Conservation (phyloP, 2,797 vertebrate species). For the Ambastaia sidthimunki region DNA sequence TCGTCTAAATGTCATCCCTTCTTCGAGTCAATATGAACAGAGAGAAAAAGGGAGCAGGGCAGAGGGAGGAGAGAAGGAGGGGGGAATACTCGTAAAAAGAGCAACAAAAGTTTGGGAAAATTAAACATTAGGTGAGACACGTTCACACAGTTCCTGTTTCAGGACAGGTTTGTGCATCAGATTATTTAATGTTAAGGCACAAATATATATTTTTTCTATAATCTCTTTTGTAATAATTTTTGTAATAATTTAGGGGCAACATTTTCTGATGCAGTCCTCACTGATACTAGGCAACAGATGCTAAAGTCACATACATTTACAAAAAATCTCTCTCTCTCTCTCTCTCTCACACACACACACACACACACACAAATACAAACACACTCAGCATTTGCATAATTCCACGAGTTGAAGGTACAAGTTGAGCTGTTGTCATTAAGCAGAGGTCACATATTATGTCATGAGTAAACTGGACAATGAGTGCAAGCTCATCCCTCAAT, state of each 20-base stretch:
- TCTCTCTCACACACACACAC: conserved; percentile 2
- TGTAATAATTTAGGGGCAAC: conserved; percentile 59
- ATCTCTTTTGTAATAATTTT: no score
- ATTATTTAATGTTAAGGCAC: conserved; percentile 53
- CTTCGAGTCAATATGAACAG: conserved; percentile 81
- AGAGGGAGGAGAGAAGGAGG: conserved; percentile 61
- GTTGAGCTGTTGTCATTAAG: conserved; percentile 31
- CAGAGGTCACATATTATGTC: conserved; percentile 59
- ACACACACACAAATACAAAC: conserved; percentile 41
- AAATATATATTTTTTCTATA: no score
- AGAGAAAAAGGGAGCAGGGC: conserved; percentile 56
- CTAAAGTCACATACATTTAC: conserved; percentile 33
- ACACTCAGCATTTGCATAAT: conserved; percentile 38
- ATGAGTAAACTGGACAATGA: conserved; percentile 62
- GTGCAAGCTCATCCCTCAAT: conserved; percentile 61
- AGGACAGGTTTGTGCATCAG: conserved; percentile 41
- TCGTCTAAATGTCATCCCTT: conserved; percentile 87
- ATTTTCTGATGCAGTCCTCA: conserved; percentile 55
- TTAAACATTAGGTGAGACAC: conserved; percentile 83
- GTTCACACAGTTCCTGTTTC: conserved; percentile 66
- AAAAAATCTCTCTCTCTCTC: conserved; percentile 6
- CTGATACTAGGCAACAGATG: conserved; percentile 58
- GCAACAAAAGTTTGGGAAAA: conserved; percentile 87
- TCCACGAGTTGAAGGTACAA: conserved; percentile 7
- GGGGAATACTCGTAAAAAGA: conserved; percentile 82